Base-by-base conservation (phyloP, 2,797 vertebrate genomes). In the Acanthurus tractus region DNA sequence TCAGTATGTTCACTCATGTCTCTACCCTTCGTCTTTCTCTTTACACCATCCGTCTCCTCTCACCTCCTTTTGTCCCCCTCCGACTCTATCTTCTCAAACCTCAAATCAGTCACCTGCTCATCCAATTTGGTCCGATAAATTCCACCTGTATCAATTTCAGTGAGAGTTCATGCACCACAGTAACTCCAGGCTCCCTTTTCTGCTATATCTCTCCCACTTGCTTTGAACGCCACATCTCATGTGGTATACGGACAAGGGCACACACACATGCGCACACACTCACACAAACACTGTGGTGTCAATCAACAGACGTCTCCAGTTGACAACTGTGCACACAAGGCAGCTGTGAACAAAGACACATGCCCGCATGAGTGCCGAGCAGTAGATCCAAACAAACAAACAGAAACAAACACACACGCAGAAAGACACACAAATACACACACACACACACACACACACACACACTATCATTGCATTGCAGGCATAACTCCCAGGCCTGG, bases 41-140 rank as follows among this genome's bases (percentile, higher is more conserved):
- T 63, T 29, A 55, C 65, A 62, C 71, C 38, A 40, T 4, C 25
- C 46, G 6, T 52, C 13, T 38, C 20, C 52, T 54, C 61, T 54
- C 45, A 25, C 70, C 49, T 23, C 29, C 44, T 29, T 2, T n/a
- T 23, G n/a, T 58, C 40, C n/a, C 17, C 22, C n/a, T 17, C 45
- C 34, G 15, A 10, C 50, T 57, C 64, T 55, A 57, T 73, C 81
- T 77, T 50, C 76, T 75, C 69, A 70, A 40, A 15, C 49, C 70
- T 82, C 80, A 78, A 88, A 91, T 89, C 89, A 82, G 82, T 86
- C 91, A 88, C 88, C 90, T 91, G 90, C 86, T 93, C 87, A 65
- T 87, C 82, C 85, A 76, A 78, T 85, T 86, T 66, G 81, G 22
- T 70, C 62, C 49, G 67, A 84, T 84, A 71, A 70, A 89, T 89